Evolutionary conservation across 92 coral and sea anemone genomes (phyloP).

Genomic region (Palythoa caribaeorum): DNA sequence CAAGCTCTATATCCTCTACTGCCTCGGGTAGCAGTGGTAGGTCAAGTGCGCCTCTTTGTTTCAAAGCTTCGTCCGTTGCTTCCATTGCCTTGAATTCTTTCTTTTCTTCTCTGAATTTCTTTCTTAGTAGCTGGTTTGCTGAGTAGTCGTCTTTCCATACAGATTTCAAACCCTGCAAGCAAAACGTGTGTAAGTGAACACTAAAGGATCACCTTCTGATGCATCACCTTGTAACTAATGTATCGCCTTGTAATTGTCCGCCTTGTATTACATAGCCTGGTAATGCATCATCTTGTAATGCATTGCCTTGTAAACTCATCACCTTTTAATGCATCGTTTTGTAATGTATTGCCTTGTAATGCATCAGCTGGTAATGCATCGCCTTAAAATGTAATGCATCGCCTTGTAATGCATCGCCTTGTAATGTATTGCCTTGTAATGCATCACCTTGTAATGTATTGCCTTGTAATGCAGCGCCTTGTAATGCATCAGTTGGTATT

Average conservation of each 20-base stretch:
- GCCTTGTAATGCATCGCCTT: neutral
- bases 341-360: no score
- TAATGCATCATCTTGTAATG: no score
- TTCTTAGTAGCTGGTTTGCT: constrained; percentile 89
- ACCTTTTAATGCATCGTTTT: no score
- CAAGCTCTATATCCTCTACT: constrained; percentile 82
- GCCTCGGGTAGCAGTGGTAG: constrained; percentile 85
- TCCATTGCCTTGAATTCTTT: constrained; percentile 75
- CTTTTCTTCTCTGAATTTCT: constrained; percentile 93
- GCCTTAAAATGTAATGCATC: no score
- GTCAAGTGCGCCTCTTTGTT: constrained; percentile 82
- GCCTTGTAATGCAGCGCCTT: no score
- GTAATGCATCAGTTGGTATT: no score
- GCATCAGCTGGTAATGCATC: no score
- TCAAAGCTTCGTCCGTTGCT: constrained; percentile 77
- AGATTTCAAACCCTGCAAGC: constrained; percentile 82
- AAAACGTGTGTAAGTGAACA: neutral
- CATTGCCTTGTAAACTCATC: no score
- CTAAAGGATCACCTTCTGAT: neutral
- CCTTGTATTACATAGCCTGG: no score
- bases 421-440: neutral
- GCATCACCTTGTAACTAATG: no score
- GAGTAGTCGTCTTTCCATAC: constrained; percentile 98
- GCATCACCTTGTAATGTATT: no score
- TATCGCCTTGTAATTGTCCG: no score